These are phyloP conservation scores for Stratiolaelaps scimitus DNA, from an alignment of 1,140 invertebrate genomes.

Conservation along the genomic window DNA sequence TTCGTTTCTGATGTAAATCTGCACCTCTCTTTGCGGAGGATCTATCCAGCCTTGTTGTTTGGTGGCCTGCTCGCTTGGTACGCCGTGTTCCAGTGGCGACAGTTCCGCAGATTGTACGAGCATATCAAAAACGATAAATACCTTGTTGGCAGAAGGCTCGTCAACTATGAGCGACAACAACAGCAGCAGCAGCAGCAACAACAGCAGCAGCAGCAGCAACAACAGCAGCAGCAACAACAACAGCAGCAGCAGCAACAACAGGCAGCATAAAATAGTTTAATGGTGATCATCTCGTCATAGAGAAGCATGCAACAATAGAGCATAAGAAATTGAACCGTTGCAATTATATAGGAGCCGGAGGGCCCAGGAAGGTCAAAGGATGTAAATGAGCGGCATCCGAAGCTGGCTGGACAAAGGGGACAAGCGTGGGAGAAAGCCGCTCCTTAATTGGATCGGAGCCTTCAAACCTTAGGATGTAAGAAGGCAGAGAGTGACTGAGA, in stretches of 20 bases:
- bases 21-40: conserved; percentile 64
- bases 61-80: conserved; percentile 43
- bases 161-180: conserved; percentile 65
- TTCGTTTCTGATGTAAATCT: conserved; percentile 56
- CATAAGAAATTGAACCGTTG: too few relatives aligned
- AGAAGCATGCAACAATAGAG: too few relatives aligned
- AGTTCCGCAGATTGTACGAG: conserved; percentile 86
- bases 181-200: conserved; percentile 19
- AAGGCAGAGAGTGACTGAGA: too few relatives aligned
- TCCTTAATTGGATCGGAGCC: too few relatives aligned
- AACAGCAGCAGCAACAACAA: conserved; percentile 3
- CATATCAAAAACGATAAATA: conserved; percentile 99
- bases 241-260: not conserved
- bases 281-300: too few relatives aligned
- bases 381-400: too few relatives aligned
- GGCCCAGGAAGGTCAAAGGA: too few relatives aligned
- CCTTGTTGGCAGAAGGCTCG: conserved; percentile 78
- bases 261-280: too few relatives aligned
- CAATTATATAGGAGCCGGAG: too few relatives aligned
- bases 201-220: not conserved
- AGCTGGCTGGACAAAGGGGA: too few relatives aligned
- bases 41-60: conserved; percentile 75
- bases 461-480: too few relatives aligned
- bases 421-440: too few relatives aligned
- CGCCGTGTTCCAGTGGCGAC: conserved; percentile 63